Evolutionary conservation across 2,113 vertebrate species (phyloP), one percentile per base, ranked within the genome.

Genomic region (Platichthys stellatus): DNA sequence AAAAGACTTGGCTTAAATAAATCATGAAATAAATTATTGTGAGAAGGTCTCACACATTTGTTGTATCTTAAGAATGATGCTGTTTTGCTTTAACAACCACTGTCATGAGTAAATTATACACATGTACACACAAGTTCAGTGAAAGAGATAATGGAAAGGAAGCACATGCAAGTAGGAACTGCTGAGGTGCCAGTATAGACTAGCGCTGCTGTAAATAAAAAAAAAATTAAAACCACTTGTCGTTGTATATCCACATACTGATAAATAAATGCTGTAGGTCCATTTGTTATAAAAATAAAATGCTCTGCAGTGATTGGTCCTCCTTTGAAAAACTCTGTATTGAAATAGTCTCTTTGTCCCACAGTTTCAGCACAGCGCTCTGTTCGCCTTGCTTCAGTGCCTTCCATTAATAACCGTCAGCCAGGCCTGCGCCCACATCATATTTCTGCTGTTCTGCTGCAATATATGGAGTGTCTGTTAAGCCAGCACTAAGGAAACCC

Each of bases 351-450:
- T 23, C 24, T 56, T 58, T 5, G 17, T n/a, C 23, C 24, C 26
- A 26, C 54, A 53, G 63, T 61, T 92, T 92, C 65, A 74, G 81
- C 80, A 65, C 71, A 10, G 26, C 54, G 43, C 74, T 77, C 65
- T 20, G 66, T 78, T 88, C 76, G 6, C 79, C 84, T 84, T 90
- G 85, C 80, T 89, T 86, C 89, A 89, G 83, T 86, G 78, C 76
- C 76, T 56, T 89, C 89, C 89, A 89, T 91, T 85, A 82, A 91
- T 90, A 90, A 86, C 91, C 84, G 84, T 90, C 90, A 94, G 89
- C 88, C 80, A 79, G 82, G 21, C 47, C 40, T n/a, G 57, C 51
- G 45, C 60, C 69, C 62, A 69, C 81, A 64, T 87, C 71, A 87
- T 81, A 78, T 87, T 84, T 69, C 81, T 81, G 81, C 74, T 80